Base-by-base conservation (phyloP, 2,888 invertebrate species). In the Alcis repandata region DNA sequence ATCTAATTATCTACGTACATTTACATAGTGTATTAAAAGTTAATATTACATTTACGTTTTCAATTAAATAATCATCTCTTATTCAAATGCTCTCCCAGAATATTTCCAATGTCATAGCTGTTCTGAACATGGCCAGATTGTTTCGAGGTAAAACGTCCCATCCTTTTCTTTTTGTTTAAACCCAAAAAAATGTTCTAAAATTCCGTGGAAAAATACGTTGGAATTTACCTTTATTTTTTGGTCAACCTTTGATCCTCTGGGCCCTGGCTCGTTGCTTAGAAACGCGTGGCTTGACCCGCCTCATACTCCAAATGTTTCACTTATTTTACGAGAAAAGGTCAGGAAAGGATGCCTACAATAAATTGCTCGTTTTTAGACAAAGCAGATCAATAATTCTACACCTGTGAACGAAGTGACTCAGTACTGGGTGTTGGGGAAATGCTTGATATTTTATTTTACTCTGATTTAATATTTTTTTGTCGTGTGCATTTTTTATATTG, bases 321-420 rank as follows among this genome's bases (percentile, higher is more conserved):
- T 72, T 70, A 73, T 73, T 71, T 67, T 68, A 71, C 67, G 70
- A 69, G 67, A 65, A 67, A 68, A 63, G 63, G 63, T 70, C 56
- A 54, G 60, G 59, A 69, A 68, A 74, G 75, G 70, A 77, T 76
- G 43, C 45, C 17, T 45, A 76, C 68, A 63, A 73, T 70, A 71
- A 63, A 76, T 72, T 75, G 78, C 71, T 74, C 71, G 67, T 72
- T 79, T 77, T 79, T 77, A 79, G 76, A 85, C 78, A 79, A 84
- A 82, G 79, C 79, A 79, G 82, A 85, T 85, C 82, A 79, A 86
- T 83, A 82, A 83, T 82, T 84, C 79, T 76, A 76, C 81, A 72
- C 74, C 74, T 71, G 75, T 60, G 61, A 51, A 45, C 58, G 54
- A 40, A 43, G 48, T 59, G 58, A 32, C 19, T 51, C 32, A 41